Percentiles rank a stretch among this genome's conserved stretches.
These are phyloP conservation scores for Caenorhabditis zanzibari DNA, from an alignment of 2,888 invertebrate genomes.

Conservation along the genomic window DNA sequence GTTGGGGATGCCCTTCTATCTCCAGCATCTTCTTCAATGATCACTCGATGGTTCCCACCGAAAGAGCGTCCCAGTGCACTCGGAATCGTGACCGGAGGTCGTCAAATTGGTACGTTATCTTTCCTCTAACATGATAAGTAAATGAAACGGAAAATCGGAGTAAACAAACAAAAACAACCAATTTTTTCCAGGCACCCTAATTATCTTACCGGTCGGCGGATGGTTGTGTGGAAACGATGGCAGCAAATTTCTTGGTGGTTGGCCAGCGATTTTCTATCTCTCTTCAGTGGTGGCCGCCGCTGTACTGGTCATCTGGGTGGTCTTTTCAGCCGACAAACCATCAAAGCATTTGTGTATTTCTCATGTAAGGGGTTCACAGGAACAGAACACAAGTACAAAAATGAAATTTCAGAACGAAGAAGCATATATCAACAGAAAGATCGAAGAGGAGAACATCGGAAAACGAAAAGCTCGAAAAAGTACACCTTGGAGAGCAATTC, in stretches of 20 bases:
- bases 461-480: slow-evolving; percentile 76
- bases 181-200: slow-evolving; percentile 74
- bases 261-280: slow-evolving; percentile 81
- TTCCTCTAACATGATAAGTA: slow-evolving; percentile 22
- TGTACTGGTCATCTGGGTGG: slow-evolving; percentile 80
- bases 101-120: slow-evolving; percentile 77
- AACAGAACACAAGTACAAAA: not conserved
- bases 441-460: slow-evolving; percentile 80
- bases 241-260: slow-evolving; percentile 73
- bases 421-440: slow-evolving; percentile 78
- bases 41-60: slow-evolving; percentile 82
- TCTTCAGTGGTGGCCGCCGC: slow-evolving; percentile 76
- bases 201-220: slow-evolving; percentile 81
- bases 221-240: slow-evolving; percentile 73
- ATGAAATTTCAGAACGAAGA: slow-evolving; percentile 71
- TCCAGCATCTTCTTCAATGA: slow-evolving; percentile 79
- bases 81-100: slow-evolving; percentile 82
- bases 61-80: slow-evolving; percentile 82
- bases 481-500: slow-evolving; percentile 78
- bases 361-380: slow-evolving; percentile 46
- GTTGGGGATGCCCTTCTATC: slow-evolving; percentile 79
- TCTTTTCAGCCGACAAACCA: slow-evolving; percentile 82
- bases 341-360: slow-evolving; percentile 81
- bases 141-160: slow-evolving; percentile 47
- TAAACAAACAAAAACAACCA: slow-evolving; percentile 5